phyloP scores from a whole-genome alignment of 2,797 vertebrate genomes.

The Serranus cabrilla region DNA sequence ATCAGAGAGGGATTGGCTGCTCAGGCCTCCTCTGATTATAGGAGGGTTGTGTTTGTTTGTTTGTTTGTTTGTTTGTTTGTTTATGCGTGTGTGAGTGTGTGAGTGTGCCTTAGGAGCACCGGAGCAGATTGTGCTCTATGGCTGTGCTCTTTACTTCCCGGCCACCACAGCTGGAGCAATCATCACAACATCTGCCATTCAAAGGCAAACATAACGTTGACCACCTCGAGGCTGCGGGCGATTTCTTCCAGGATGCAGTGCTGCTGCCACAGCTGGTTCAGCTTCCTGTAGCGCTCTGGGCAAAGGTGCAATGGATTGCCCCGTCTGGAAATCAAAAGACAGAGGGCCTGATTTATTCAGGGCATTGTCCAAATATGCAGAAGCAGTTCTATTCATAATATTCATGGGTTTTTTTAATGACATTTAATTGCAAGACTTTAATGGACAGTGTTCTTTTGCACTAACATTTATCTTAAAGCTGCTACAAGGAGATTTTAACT shows the following conservation, averaged over 20 bases:
- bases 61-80: slow-evolving; percentile 1
- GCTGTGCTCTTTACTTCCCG: slow-evolving; percentile 35
- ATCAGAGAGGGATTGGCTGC: slow-evolving; percentile 33
- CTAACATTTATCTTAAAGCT: no score
- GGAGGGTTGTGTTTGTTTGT: slow-evolving; percentile 20
- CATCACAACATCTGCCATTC: slow-evolving; percentile 97
- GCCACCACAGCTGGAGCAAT: slow-evolving; percentile 30
- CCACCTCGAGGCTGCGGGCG: slow-evolving; percentile 94
- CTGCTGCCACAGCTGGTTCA: slow-evolving; percentile 96
- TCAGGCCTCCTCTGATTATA: slow-evolving; percentile 46
- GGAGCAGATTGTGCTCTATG: slow-evolving; percentile 45
- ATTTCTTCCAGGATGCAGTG: slow-evolving; percentile 99
- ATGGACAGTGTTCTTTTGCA: no score
- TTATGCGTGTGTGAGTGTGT: slow-evolving; percentile 3
- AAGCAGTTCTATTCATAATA: not conserved
- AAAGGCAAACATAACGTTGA: slow-evolving; percentile 94
- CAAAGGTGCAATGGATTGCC: slow-evolving; percentile 97
- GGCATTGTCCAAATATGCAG: not conserved
- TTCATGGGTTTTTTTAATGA: no score
- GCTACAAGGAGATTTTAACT: no score
- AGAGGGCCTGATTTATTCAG: slow-evolving; percentile 1
- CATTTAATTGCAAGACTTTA: no score
- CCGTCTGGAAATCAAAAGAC: slow-evolving; percentile 82
- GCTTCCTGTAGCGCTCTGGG: slow-evolving; percentile 94
- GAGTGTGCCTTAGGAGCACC: slow-evolving; percentile 34